A percentile compares a stretch with the other conserved stretches of the same genome.
These are phyloP conservation scores for Podarcis lilfordi DNA, from an alignment of 2,797 vertebrate genomes.

Conservation along the genomic window DNA sequence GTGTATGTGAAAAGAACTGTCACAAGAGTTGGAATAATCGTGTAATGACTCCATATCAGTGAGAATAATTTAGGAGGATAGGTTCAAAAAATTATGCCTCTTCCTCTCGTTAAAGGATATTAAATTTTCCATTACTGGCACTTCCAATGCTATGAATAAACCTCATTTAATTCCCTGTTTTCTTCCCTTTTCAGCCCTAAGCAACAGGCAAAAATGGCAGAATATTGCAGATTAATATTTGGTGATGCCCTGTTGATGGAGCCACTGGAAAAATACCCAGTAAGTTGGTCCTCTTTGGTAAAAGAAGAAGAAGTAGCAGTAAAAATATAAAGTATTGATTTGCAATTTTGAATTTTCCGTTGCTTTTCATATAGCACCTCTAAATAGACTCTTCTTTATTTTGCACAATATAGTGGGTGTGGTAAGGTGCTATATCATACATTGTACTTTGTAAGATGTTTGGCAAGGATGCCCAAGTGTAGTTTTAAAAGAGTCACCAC, in stretches of 20 bases:
- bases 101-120: conserved; percentile 38
- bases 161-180: conserved; percentile 24
- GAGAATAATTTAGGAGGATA: conserved; percentile 30
- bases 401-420: fast-evolving
- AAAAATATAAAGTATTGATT: not conserved
- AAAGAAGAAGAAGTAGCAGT: not conserved
- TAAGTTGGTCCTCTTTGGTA: conserved; percentile 75
- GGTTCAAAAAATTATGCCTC: not conserved
- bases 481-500: not conserved
- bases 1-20: conserved; percentile 21
- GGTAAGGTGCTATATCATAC: not conserved
- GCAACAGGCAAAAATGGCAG: conserved; percentile 98
- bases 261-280: conserved; percentile 92
- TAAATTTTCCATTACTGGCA: conserved; percentile 39
- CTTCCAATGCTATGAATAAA: conserved; percentile 9
- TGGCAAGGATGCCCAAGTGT: not conserved
- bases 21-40: conserved; percentile 18
- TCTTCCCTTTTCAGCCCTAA: conserved; percentile 84
- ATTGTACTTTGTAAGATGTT: not conserved
- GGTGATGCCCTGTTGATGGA: conserved; percentile 94
- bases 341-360: not conserved
- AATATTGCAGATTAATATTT: conserved; percentile 97
- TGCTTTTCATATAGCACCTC: not conserved
- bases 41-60: conserved; percentile 26
- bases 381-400: not conserved